These are phyloP conservation scores for Gymnogyps californianus DNA, from an alignment of 2,113 vertebrate genomes.

Conservation along the genomic window DNA sequence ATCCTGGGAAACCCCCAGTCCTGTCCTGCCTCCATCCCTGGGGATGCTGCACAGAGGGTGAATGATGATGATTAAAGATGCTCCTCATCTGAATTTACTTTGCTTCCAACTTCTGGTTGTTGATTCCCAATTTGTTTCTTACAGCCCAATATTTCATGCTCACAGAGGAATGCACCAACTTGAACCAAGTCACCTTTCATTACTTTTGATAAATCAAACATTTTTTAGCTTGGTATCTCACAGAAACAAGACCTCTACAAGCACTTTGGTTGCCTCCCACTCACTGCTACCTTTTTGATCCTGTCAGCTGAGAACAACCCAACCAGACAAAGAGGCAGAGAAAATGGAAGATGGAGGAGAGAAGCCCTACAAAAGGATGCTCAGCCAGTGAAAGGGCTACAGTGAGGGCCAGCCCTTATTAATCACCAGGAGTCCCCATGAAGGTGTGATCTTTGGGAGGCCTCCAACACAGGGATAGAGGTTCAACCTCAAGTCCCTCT, in stretches of 20 bases:
- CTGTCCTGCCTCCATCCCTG: rapidly evolving
- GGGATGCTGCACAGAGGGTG: background rate
- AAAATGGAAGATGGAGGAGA: background rate
- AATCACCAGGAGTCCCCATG: background rate
- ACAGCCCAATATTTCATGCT: background rate
- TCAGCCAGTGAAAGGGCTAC: background rate
- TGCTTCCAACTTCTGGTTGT: background rate
- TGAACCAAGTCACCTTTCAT: background rate
- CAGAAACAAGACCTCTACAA: background rate
- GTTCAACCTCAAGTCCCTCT: background rate
- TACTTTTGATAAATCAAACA: background rate
- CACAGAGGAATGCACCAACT: background rate
- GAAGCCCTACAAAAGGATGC: background rate
- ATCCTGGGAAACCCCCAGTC: background rate
- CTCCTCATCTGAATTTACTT: background rate
- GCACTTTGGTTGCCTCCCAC: background rate
- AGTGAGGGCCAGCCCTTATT: background rate
- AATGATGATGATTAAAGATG: background rate
- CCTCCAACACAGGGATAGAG: background rate
- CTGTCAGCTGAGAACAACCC: background rate
- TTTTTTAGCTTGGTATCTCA: background rate
- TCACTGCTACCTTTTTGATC: background rate
- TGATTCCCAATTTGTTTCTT: background rate
- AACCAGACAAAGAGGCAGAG: background rate
- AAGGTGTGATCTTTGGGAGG: background rate